phyloP scores from a whole-genome alignment of 2,113 vertebrate genomes.

The Globicephala melas region DNA sequence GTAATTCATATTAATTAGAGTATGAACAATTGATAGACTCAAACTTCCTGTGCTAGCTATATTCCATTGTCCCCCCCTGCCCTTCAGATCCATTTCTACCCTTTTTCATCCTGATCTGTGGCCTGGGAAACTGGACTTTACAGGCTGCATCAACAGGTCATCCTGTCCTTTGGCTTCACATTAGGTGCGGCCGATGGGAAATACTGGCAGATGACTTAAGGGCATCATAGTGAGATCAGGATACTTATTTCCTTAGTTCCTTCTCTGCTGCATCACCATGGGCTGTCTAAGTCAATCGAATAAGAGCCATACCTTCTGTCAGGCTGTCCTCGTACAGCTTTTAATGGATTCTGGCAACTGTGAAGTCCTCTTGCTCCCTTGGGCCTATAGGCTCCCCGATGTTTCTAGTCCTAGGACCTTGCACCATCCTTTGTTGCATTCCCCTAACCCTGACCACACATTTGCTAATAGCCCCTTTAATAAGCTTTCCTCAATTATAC shows the following conservation, averaged over 20 bases:
- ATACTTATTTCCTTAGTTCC: neutral
- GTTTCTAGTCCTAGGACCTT: neutral
- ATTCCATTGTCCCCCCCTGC: neutral
- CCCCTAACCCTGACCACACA: neutral
- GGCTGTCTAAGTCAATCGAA: neutral
- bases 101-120: neutral
- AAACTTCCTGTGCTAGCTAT: neutral
- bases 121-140: neutral
- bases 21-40: neutral
- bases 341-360: neutral
- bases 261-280: neutral
- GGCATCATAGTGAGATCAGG: neutral
- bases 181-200: neutral
- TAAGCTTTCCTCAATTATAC: neutral
- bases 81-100: neutral
- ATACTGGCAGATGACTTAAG: neutral
- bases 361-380: neutral
- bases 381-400: neutral
- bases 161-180: neutral
- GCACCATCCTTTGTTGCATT: neutral
- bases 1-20: neutral
- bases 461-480: neutral
- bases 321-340: neutral
- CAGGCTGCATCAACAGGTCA: neutral
- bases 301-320: neutral